Conservation (phyloP, 1,140 invertebrate species). For the Maconellicoccus hirsutus region DNA sequence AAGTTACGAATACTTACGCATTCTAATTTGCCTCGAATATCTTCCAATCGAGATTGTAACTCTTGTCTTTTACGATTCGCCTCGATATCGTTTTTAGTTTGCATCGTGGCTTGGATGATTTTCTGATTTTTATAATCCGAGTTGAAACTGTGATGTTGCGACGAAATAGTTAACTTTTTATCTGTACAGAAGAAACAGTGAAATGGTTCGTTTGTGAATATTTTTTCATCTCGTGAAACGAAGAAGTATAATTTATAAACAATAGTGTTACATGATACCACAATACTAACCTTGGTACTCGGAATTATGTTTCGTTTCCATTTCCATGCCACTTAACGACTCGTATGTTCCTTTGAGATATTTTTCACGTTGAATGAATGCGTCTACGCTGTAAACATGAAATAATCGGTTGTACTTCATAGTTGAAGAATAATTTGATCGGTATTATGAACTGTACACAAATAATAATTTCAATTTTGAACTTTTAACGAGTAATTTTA, state of each 20-base stretch:
- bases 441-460: too few relatives aligned
- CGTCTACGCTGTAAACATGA: background rate
- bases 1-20: constrained; percentile 50
- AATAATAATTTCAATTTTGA: too few relatives aligned
- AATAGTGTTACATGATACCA: background rate
- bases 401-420: background rate
- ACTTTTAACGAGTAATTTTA: too few relatives aligned
- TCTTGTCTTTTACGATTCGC: constrained; percentile 66
- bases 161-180: constrained; percentile 8
- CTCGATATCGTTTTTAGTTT: constrained; percentile 35
- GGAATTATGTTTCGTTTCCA: constrained; percentile 31
- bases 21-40: constrained; percentile 75
- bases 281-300: background rate
- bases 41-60: constrained; percentile 67
- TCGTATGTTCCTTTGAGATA: constrained; percentile 68
- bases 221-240: too few relatives aligned
- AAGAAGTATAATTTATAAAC: too few relatives aligned
- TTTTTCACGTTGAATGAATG: constrained; percentile 49
- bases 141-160: background rate
- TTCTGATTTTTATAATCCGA: constrained; percentile 10
- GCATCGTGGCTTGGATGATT: background rate
- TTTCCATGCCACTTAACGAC: constrained; percentile 52
- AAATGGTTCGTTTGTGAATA: too few relatives aligned
- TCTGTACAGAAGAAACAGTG: background rate
- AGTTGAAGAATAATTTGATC: too few relatives aligned